These are phyloP conservation scores for Onchidella celtica DNA, from an alignment of 2,888 invertebrate genomes.

Conservation along the genomic window DNA sequence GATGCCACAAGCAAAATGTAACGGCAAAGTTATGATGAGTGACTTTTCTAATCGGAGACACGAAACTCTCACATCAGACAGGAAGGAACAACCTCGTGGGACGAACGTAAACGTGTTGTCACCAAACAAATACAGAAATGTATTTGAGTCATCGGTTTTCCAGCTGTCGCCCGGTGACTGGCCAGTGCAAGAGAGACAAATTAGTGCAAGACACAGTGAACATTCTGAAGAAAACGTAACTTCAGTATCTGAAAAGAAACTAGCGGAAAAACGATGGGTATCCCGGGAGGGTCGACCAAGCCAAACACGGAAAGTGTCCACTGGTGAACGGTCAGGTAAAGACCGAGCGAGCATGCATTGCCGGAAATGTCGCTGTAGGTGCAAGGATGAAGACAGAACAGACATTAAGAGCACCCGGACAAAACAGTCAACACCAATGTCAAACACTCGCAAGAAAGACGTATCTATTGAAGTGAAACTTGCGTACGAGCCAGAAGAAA, in stretches of 20 bases:
- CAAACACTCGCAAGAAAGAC: background rate
- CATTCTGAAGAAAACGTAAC: no score
- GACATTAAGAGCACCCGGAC: no score
- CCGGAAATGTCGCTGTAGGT: constrained; percentile 22
- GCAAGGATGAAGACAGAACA: background rate
- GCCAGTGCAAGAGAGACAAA: no score
- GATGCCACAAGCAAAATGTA: no score
- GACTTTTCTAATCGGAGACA: no score
- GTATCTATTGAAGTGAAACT: background rate
- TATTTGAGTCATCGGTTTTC: constrained; percentile 31
- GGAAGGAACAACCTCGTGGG: background rate
- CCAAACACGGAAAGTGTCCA: background rate
- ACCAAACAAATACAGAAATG: constrained; percentile 24
- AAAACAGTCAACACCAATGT: background rate
- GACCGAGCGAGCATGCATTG: background rate
- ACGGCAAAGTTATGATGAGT: no score
- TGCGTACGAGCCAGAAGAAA: background rate
- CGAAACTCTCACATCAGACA: background rate
- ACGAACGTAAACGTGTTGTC: background rate
- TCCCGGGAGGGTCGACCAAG: background rate
- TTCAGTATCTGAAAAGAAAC: no score
- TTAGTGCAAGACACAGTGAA: no score
- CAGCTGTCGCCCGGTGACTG: background rate
- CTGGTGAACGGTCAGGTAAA: background rate
- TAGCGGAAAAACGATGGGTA: no score